Percentiles rank a stretch among this genome's conserved stretches.
phyloP scores from a whole-genome alignment of 2,797 vertebrate species.

The Antennarius maculatus region DNA sequence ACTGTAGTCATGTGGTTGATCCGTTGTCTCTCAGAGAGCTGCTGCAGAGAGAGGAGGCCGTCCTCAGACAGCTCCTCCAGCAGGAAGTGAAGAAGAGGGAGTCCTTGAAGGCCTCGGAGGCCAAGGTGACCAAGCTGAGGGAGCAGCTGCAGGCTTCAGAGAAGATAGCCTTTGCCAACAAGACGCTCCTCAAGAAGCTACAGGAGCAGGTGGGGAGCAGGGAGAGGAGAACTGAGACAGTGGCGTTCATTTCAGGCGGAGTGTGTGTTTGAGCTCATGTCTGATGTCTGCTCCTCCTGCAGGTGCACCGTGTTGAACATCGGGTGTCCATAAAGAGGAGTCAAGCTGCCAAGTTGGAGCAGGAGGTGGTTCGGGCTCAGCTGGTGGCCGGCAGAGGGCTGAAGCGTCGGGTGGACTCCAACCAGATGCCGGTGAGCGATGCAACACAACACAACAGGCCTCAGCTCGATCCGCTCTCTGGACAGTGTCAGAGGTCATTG shows the following conservation, averaged over 20 bases:
- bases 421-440: constrained; percentile 81
- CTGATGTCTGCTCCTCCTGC: not conserved
- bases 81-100: constrained; percentile 94
- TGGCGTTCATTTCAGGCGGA: too few relatives aligned
- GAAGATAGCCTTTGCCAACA: constrained; percentile 89
- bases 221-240: too few relatives aligned
- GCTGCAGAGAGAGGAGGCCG: constrained; percentile 89
- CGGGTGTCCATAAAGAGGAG: constrained; percentile 89
- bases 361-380: constrained; percentile 88
- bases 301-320: constrained; percentile 88
- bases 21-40: constrained; percentile 79
- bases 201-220: constrained; percentile 89
- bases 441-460: not conserved
- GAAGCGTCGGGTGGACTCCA: constrained; percentile 82
- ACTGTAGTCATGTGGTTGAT: too few relatives aligned
- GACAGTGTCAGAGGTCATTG: too few relatives aligned
- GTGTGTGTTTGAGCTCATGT: too few relatives aligned
- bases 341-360: constrained; percentile 82
- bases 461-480: too few relatives aligned
- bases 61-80: constrained; percentile 90
- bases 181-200: constrained; percentile 89
- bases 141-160: constrained; percentile 94
- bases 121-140: constrained; percentile 87
- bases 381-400: constrained; percentile 80
- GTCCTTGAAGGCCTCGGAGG: constrained; percentile 89